phyloP scores from a whole-genome alignment of 2,113 vertebrate genomes.

The Notarius quadriscutis region DNA sequence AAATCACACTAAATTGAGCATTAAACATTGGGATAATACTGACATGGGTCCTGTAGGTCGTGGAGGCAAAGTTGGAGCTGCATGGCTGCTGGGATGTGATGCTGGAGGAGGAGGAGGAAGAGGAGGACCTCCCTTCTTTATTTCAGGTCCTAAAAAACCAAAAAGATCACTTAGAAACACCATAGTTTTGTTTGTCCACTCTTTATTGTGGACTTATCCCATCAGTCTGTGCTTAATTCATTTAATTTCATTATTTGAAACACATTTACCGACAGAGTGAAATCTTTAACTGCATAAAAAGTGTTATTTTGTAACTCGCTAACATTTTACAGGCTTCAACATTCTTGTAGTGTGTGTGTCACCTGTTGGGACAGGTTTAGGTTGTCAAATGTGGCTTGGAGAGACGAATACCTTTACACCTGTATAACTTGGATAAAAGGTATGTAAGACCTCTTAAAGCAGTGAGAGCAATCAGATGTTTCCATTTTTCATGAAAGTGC shows the following conservation, averaged over 20 bases:
- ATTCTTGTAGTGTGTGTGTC: neutral
- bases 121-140: constrained; percentile 44
- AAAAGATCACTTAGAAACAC: neutral
- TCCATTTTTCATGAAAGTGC: neutral
- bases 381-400: neutral
- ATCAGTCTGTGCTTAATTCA: neutral
- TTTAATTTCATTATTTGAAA: neutral
- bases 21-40: constrained; percentile 19
- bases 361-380: neutral
- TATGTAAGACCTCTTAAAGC: neutral
- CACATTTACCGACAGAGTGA: neutral
- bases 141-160: constrained; percentile 50
- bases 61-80: constrained; percentile 79
- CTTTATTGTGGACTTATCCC: neutral
- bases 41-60: constrained; percentile 72
- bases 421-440: neutral
- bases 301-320: neutral
- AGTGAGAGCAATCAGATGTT: neutral
- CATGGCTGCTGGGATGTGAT: constrained; percentile 59
- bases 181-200: neutral
- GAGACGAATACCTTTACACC: neutral
- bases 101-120: constrained; percentile 43
- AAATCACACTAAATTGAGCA: neutral
- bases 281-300: neutral
- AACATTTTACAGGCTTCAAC: neutral